Base-by-base conservation (phyloP, 2,888 invertebrate genomes). In the Platerodrilus igneus region DNA sequence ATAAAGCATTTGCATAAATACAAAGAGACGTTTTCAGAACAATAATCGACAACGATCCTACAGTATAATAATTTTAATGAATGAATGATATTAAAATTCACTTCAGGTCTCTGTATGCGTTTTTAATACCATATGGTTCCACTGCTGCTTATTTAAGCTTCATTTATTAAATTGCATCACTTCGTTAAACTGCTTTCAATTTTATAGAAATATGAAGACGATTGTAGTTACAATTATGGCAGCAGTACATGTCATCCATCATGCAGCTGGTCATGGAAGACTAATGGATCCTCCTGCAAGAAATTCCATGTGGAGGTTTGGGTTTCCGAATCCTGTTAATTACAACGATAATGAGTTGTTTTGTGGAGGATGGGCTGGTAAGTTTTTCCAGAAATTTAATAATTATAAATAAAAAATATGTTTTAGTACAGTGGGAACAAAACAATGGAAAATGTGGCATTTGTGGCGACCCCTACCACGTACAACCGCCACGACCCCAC, bases 291-390 rank as follows among this genome's bases (percentile, higher is more conserved):
- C 94, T 0, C 93, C 94, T 2, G 85, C 91, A 0, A 76, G 94
- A 42, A 91, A 93, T 70, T 84, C 87, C 30, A 92, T 93, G 91
- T 95, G 94, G 94, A 75, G 94, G 43, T 87, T 87, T 60, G 94
- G 94, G 1, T 94, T 85, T 69, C 86, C 87, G n/a, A 92, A 88
- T 69, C 90, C 93, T 2, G 88, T 89, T 41, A 91, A 94, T 69
- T 94, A 92, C 64, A 90, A 93, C 57, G 93, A 94, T 67, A 93
- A 93, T 59, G 92, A 93, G 68, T 76, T 93, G 9, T 93, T 87
- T 69, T 94, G 94, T 63, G 93, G 92, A 14, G 93, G 91, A 32
- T 88, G 86, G 63, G 83, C 88, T 65, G 86, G 86, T 86, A 70
- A 55, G 52, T 35, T 16, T 16, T 27, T 17, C 10, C 15, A 17